Base-by-base conservation (phyloP, 2,888 invertebrate genomes). In the Chelonus formosanus region DNA sequence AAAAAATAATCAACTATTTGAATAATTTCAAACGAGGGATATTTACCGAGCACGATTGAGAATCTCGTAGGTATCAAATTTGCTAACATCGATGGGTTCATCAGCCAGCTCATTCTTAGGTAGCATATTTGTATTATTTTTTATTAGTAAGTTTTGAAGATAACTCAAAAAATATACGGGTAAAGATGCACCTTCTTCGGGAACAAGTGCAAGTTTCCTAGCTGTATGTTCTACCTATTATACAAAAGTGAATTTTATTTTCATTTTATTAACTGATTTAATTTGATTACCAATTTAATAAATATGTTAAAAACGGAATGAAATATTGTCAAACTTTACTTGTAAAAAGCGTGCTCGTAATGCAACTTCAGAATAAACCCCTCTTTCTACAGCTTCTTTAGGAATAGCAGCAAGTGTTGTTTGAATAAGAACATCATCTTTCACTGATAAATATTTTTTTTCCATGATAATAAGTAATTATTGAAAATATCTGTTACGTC, bases 351-450 rank as follows among this genome's bases (percentile, higher is more conserved):
- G 88, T 73, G 95, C 93, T 66, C 92, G 88, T 40, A 98, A 86
- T 4, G 92, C 90, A 76, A 93, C 92, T 84, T 97, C 96, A 0
- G 96, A 94, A 81, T 90, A 94, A 20, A 98, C 93, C 4, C 98
- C 98, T 59, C 92, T 88, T 34, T 90, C 88, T 8, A 90, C 85
- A 0, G 94, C 94, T 71, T 92, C 91, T 32, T 87, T 83, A 0
- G 97, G 94, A 73, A 98, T 91, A 59, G 92, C 90, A 65, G 89
- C 86, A 47, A 97, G 80, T 3, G 97, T 90, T 0, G 91, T 90
- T 50, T 87, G 85, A 0, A 98, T 95, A 73, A 97, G 87, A 67
- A 91, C 90, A 85, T 97, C 96, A 61, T 89, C 88, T 78, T 89
- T 88, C 73, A 89, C 89, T 90, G 81, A n/a, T 4, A 48, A 48